Conservation (phyloP, 2,113 vertebrate genomes). For the Acrocephalus arundinaceus region DNA sequence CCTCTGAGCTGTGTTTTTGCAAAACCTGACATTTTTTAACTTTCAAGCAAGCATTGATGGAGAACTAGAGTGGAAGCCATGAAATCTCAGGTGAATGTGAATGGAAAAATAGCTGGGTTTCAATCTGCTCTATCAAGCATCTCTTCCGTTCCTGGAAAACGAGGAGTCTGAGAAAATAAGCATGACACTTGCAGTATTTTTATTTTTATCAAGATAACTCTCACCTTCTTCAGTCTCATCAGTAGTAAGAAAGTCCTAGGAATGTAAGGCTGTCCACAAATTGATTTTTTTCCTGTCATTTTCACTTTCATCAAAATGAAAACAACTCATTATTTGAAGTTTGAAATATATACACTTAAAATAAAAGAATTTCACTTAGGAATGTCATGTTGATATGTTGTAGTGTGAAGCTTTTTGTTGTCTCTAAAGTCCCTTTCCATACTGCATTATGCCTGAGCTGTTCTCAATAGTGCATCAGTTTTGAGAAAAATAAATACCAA, state of each 20-base stretch:
- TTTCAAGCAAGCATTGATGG: background rate
- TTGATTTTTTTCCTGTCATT: background rate
- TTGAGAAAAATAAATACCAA: background rate
- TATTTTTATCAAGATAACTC: background rate
- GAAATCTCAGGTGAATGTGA: conserved; percentile 24
- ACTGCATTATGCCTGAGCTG: background rate
- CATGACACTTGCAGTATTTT: background rate
- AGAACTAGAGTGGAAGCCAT: background rate
- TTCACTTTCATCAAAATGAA: background rate
- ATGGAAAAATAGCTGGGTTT: background rate
- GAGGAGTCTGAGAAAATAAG: background rate
- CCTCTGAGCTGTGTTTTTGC: background rate
- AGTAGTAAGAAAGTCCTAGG: background rate
- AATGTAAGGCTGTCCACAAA: background rate
- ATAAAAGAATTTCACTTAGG: background rate
- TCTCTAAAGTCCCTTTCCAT: background rate
- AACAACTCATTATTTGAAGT: background rate
- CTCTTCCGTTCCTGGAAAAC: background rate
- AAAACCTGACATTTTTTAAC: conserved; percentile 29
- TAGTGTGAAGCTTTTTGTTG: background rate
- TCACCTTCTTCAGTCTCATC: background rate
- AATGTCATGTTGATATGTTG: background rate
- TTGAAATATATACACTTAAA: background rate
- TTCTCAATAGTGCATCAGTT: background rate
- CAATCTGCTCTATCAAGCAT: background rate